A percentile compares a stretch with the other conserved stretches of the same genome.
phyloP scores from a whole-genome alignment of 2,113 vertebrate species.

The Pungitius pungitius region DNA sequence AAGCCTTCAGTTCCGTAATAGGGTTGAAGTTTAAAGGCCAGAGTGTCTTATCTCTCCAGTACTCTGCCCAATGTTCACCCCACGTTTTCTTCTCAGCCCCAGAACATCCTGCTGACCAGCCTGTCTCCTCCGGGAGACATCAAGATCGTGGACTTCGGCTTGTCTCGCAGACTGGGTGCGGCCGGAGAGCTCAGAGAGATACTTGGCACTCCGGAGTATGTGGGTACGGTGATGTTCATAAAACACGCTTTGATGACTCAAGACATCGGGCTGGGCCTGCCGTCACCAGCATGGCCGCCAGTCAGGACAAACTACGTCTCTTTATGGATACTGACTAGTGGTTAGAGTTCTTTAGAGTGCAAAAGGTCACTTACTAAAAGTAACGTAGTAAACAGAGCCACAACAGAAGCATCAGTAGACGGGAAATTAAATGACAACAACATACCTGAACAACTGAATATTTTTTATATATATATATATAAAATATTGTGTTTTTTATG shows the following conservation, averaged over 20 bases:
- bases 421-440: neutral
- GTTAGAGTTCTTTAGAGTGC: neutral
- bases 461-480: too few relatives aligned
- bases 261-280: neutral
- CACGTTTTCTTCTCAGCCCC: conserved; percentile 81
- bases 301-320: neutral
- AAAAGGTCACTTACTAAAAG: neutral
- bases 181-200: conserved; percentile 90
- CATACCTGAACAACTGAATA: neutral
- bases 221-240: conserved; percentile 83
- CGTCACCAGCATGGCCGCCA: neutral
- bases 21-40: neutral
- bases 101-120: conserved; percentile 93
- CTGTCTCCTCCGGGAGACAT: conserved; percentile 91
- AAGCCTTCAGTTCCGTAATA: neutral
- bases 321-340: neutral
- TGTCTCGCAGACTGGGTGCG: conserved; percentile 90
- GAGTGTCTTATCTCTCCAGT: neutral
- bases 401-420: neutral
- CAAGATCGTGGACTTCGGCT: conserved; percentile 97
- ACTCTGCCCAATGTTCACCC: neutral
- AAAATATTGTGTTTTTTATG: neutral
- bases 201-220: conserved; percentile 94
- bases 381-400: neutral
- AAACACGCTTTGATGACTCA: conserved; percentile 6